Base-by-base conservation (phyloP, 2,888 invertebrate species). In the Anarsia innoxiella region DNA sequence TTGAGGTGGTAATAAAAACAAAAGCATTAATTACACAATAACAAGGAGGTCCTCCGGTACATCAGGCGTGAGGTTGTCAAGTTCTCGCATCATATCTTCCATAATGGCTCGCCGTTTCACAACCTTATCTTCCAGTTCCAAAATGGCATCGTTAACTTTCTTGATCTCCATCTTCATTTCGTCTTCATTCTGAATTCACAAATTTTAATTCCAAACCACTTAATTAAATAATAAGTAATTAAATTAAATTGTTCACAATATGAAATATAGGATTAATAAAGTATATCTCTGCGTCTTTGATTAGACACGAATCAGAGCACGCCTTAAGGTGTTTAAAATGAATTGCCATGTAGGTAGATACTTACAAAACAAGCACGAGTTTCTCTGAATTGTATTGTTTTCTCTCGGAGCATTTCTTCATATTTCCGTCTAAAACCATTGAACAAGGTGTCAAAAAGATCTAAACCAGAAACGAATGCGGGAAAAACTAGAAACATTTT, bases 361-460 rank as follows among this genome's bases (percentile, higher is more conserved):
- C 77, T 50, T 59, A 78, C 78, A 39, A 70, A 73, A 50, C 61
- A 72, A 2, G 50, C 49, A 2, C 56, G 58, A 4, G 69, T 59
- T 38, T 51, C 59, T 28, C 74, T 62, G 40, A 72, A 75, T 23
- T 66, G 58, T 11, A 72, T 64, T 1, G 76, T 66, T 49, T 66
- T 72, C 40, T 66, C 66, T 35, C 58, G 51, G 23, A 78, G 46
- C 2, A 53, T 53, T 37, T 71, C 67, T 55, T 75, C 73, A 43
- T 77, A 78, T 31, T 60, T 57, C 19, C 61, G 53, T 30, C 78
- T 79, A 59, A 64, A 66, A 25, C 10, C 12, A 12, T 28, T 28
- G 11, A 12, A 15, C 9, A 30, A 13, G 26, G 9, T 33, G n/a
- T 12, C 23, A 23, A 12, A 16, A 19, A 19, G 8, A 5, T 19